phyloP scores from a whole-genome alignment of 2,113 vertebrate genomes.

The Pollimyrus isidori region DNA sequence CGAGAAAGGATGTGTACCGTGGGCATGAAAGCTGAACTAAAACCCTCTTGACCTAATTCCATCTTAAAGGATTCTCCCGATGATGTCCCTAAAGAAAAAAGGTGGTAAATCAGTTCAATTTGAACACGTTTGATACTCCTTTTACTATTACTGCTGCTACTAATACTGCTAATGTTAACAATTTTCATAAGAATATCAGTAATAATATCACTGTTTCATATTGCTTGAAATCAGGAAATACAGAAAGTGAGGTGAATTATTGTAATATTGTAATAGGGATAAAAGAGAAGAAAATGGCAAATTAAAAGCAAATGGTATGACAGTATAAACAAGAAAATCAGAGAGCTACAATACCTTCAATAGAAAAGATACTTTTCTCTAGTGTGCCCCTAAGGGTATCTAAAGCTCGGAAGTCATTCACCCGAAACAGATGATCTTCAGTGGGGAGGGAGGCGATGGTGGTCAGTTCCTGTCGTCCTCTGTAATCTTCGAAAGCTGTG shows the following conservation, averaged over 20 bases:
- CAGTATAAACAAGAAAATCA: neutral
- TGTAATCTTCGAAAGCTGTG: slow-evolving; percentile 20
- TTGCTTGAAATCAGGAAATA: neutral
- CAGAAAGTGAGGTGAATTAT: neutral
- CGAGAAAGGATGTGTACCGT: neutral
- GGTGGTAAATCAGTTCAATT: neutral
- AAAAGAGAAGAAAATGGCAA: neutral
- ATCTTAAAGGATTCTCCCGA: neutral
- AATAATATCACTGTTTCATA: neutral
- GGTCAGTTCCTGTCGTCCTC: no score
- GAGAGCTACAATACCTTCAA: slow-evolving; percentile 40
- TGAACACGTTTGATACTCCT: neutral
- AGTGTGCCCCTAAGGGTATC: slow-evolving; percentile 40
- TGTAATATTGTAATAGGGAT: neutral
- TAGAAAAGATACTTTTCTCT: slow-evolving; percentile 50
- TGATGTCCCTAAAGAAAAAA: neutral
- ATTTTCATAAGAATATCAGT: neutral
- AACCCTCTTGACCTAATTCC: neutral
- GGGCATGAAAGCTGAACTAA: neutral
- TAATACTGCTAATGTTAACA: neutral
- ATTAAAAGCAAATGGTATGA: neutral
- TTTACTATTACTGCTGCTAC: neutral
- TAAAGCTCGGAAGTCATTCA: slow-evolving; percentile 42
- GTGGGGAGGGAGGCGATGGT: no score
- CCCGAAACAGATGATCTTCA: slow-evolving; percentile 38